Base-by-base conservation (phyloP, 1,140 invertebrate genomes). In the Brachystomella parvula region DNA sequence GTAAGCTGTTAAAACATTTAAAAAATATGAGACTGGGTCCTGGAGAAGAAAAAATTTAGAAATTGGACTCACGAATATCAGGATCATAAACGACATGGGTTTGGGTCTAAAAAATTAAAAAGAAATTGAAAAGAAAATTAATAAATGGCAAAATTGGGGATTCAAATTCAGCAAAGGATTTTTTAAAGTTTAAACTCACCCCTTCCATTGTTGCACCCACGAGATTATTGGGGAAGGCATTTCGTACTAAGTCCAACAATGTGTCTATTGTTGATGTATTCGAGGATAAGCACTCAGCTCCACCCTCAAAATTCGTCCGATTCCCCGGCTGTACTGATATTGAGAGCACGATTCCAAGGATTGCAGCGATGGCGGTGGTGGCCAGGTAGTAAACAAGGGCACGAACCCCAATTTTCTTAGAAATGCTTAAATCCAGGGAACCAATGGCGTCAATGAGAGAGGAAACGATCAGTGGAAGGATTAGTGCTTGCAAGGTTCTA, bases 151-250 rank as follows among this genome's bases (percentile, higher is more conserved):
- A 39, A 32, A 26, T 24, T 9, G 3, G 12, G 3, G 31, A 15
- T 15, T 24, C n/a, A 44, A 44, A n/a, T 44, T 44, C n/a, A 44
- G 9, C 39, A 44, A 44, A 44, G n/a, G 9, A 44, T 44, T 9
- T 44, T 44, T 24, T 17, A 53, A 15, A 15, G 49, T 19, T 12
- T 6, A 62, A 3, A 67, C 61, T 63, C 35, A 67, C 66, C 3
- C 9, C n/a, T 44, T 80, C 77, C 61, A 90, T 82, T 61, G 87
- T 87, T 0, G 92, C 90, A 79, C 94, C 58, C 12, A 35, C 58
- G 31, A 96, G 81, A 81, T 96, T 96, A 49, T 90, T 87, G 15
- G 93, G 92, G 75, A 96, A 94, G 73, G 96, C 82, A 75, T 95
- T 96, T 78, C 91, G 92, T 81, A 86, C 77, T 31, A 87, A 76